These are phyloP conservation scores for Bicyclus anynana DNA, from an alignment of 1,140 invertebrate genomes.

Conservation along the genomic window DNA sequence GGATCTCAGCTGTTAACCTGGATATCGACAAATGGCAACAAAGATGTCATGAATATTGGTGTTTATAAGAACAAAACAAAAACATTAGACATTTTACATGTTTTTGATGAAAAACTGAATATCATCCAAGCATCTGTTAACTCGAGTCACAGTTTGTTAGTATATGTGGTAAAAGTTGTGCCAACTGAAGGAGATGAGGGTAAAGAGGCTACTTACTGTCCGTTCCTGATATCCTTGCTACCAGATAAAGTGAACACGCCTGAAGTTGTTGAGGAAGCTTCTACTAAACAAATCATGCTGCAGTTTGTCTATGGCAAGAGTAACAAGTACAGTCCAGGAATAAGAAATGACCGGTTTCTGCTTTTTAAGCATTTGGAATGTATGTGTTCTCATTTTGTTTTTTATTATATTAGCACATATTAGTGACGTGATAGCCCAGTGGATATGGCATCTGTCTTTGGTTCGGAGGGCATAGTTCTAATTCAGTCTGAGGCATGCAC, in stretches of 20 bases:
- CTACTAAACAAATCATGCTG: constrained; percentile 83
- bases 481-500: too few species aligned
- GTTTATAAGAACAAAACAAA: constrained; percentile 78
- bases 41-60: constrained; percentile 71
- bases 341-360: constrained; percentile 82
- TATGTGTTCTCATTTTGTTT: constrained; percentile 79
- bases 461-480: too few species aligned
- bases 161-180: constrained; percentile 80
- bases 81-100: constrained; percentile 79
- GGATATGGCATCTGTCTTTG: too few species aligned
- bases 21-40: constrained; percentile 74
- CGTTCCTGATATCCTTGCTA: constrained; percentile 80
- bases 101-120: constrained; percentile 80
- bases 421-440: too few species aligned
- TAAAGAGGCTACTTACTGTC: constrained; percentile 71
- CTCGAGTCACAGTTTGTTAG: constrained; percentile 80
- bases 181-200: constrained; percentile 35
- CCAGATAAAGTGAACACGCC: constrained; percentile 69
- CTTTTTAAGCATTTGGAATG: constrained; percentile 88
- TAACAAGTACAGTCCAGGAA: constrained; percentile 78
- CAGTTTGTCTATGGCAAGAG: constrained; percentile 88
- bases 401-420: too few species aligned
- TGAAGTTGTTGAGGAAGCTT: constrained; percentile 77
- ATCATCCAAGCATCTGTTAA: constrained; percentile 89
- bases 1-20: constrained; percentile 84